Conservation (phyloP, 2,113 vertebrate species). For the Telmatochromis brichardi region DNA sequence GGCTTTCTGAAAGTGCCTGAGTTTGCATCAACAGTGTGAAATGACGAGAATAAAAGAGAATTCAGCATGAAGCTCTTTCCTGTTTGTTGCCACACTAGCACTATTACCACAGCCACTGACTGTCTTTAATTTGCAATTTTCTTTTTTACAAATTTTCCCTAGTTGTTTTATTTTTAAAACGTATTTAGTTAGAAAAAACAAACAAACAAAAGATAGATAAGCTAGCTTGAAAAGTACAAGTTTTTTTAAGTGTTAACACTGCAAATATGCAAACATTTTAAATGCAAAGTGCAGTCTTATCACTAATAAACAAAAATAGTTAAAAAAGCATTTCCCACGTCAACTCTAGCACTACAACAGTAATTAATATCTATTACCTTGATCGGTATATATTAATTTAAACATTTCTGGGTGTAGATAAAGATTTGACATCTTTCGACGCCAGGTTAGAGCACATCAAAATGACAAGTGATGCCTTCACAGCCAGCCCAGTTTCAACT, state of each 20-base stretch:
- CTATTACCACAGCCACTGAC: not conserved
- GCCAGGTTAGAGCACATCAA: not conserved
- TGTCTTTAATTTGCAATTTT: not conserved
- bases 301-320: not conserved
- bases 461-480: not conserved
- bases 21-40: not conserved
- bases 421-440: not conserved
- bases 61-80: conserved; percentile 44
- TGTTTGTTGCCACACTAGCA: conserved; percentile 15
- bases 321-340: not conserved
- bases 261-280: not conserved
- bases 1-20: not conserved
- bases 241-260: not conserved
- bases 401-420: not conserved
- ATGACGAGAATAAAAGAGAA: not conserved
- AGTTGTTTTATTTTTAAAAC: not conserved
- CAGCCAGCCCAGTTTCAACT: not conserved
- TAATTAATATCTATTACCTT: not conserved
- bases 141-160: not conserved
- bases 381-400: not conserved
- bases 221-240: not conserved
- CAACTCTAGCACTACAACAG: not conserved
- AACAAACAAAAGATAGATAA: not conserved
- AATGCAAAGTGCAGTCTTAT: not conserved
- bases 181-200: not conserved